Percentiles rank a stretch among this genome's conserved stretches.
Conservation (phyloP, 2,888 invertebrate genomes). For the Morpho deidamia region DNA sequence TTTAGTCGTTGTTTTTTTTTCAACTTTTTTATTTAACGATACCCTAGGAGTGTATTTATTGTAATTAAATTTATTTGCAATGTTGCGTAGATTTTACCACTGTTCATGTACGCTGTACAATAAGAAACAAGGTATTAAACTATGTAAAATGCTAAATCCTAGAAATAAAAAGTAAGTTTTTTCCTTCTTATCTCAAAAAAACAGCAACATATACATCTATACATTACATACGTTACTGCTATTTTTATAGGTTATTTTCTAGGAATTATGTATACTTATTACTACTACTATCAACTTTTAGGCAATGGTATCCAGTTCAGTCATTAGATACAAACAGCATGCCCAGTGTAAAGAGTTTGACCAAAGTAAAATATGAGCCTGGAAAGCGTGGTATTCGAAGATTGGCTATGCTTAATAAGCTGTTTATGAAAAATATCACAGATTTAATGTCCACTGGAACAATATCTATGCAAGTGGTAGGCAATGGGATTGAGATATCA, state of each 20-base stretch:
- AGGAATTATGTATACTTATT: conserved; percentile 12
- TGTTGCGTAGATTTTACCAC: conserved; percentile 52
- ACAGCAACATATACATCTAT: no score
- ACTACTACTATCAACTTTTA: conserved; percentile 30
- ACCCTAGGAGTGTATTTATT: no score
- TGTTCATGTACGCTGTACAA: conserved; percentile 40
- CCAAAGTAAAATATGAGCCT: conserved; percentile 67
- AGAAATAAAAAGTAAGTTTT: conserved; percentile 48
- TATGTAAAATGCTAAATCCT: conserved; percentile 65
- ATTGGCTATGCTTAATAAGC: conserved; percentile 83
- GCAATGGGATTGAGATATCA: conserved; percentile 85
- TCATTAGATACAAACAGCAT: conserved; percentile 34
- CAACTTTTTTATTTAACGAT: no score
- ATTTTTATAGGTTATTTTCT: conserved; percentile 17
- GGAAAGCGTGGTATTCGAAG: conserved; percentile 78
- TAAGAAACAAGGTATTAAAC: conserved; percentile 59
- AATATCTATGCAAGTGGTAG: conserved; percentile 78
- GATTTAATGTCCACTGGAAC: conserved; percentile 87
- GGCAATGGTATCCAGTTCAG: conserved; percentile 53
- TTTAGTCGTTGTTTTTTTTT: no score
- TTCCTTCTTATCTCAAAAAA: conserved; percentile 8
- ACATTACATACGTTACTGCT: no score
- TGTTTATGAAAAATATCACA: conserved; percentile 89
- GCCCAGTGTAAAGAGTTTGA: conserved; percentile 57
- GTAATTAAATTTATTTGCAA: conserved; percentile 4